phyloP scores from a whole-genome alignment of 1,140 invertebrate species.

The Battus philenor region DNA sequence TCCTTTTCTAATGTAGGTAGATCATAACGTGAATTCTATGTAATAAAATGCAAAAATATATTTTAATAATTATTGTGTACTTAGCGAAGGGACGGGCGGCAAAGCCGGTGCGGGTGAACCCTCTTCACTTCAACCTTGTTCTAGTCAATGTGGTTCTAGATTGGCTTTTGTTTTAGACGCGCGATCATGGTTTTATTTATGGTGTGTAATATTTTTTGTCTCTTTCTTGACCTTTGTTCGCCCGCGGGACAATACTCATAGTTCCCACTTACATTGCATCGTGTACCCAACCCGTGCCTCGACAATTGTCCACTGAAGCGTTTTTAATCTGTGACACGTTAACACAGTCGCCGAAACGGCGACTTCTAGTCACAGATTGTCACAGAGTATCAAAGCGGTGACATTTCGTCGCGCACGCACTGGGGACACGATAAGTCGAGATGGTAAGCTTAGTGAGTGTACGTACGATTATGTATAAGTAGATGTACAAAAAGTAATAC shows the following conservation, averaged over 20 bases:
- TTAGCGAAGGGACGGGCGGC: constrained; percentile 66
- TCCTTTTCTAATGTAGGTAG: constrained; percentile 73
- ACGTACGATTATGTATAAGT: constrained; percentile 75
- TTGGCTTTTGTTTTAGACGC: background rate
- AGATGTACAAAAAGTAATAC: constrained; percentile 76
- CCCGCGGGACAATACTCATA: constrained; percentile 67
- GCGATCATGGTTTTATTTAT: constrained; percentile 14
- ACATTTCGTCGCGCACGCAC: constrained; percentile 31
- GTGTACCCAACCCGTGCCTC: constrained; percentile 56
- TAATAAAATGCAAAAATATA: constrained; percentile 75
- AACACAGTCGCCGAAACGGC: background rate
- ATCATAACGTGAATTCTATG: constrained; percentile 75
- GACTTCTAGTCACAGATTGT: constrained; percentile 11
- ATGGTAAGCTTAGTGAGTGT: constrained; percentile 71
- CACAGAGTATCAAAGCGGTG: constrained; percentile 5
- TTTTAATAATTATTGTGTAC: constrained; percentile 74
- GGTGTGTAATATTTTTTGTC: constrained; percentile 13
- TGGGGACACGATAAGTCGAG: constrained; percentile 57
- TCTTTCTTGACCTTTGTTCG: constrained; percentile 39
- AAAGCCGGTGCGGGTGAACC: constrained; percentile 66
- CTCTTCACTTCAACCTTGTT: constrained; percentile 41
- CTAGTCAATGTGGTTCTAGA: constrained; percentile 31
- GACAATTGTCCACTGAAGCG: constrained; percentile 6
- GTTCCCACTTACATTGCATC: constrained; percentile 48
- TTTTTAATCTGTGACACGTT: constrained; percentile 4